Base-by-base conservation (phyloP, 2,113 vertebrate species). In the Lates calcarifer region DNA sequence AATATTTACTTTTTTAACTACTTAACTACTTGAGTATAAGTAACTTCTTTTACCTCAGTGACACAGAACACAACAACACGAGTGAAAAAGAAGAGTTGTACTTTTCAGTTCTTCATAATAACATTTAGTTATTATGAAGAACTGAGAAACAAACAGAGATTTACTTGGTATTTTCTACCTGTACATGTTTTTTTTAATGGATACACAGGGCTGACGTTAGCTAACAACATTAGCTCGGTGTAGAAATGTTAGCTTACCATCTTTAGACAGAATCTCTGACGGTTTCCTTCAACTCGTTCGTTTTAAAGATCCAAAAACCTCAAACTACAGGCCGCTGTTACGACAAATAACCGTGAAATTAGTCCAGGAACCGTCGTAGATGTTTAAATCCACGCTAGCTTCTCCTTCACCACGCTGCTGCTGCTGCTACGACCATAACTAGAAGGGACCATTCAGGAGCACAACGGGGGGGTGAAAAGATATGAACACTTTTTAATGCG, bases 221-320 rank as follows among this genome's bases (percentile, higher is more conserved):
- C 82, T 82, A 71, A 53, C 20, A 56, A 18, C 7, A 31, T 70
- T 85, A 92, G 74, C 80, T 53, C 7, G 0, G 10, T 4, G 22
- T 31, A 20, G 1, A 47, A 77, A 35, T 0, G 1, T 29, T 0
- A 0, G 3, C 88, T 89, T 76, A 94, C 94, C 94, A 94, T 94
- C 13, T 64, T 90, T 65, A 37, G 2, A 15, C 12, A 1, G 15
- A 13, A 6, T 73, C 1, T 49, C n/a, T 45, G 26, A 0, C 18
- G 12, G 20, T 14, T 53, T 70, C n/a, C 41, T 79, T 6, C 43
- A 5, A 47, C 43, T 6, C 14, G 0, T 28, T 4, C 0, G 2
- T 5, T 31, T 1, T 7, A 70, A 22, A 45, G 13, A 35, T 14
- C 4, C 7, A 14, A 7, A 39, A 57, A 73, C 0, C 0, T 63